Evolutionary conservation across 2,113 vertebrate genomes (phyloP), one percentile per base, ranked within the genome.

Genomic region (Holacanthus passer): DNA sequence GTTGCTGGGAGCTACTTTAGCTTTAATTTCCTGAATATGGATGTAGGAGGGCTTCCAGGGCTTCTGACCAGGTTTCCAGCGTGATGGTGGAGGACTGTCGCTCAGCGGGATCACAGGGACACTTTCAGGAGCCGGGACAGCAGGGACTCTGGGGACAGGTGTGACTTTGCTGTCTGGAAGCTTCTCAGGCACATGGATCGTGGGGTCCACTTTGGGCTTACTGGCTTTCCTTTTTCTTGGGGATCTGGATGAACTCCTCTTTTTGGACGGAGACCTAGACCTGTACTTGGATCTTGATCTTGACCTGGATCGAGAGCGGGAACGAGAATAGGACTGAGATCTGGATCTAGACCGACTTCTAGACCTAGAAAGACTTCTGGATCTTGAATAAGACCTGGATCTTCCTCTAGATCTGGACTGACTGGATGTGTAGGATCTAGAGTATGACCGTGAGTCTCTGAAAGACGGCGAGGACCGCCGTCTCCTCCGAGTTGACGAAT

Each of bases 21-120:
- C 93, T 91, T 97, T 98, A 85, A 97, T 96, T 69, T 98, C 97
- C 90, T 97, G 97, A 82, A 97, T 95, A 10, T 97, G 94, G 66
- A 99, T 95, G 0, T 99, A 99, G 0, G 98, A 99, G 0, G 98
- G 97, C 63, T 99, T 99, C 98, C 98, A 99, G 0, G 98, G 98
- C 81, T 99, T 99, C 76, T 99, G 98, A 4, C 96, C 98, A 12
- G 98, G 98, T 83, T 99, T 99, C 98, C 98, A 99, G 58, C 98
- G 94, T 0, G 98, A 99, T n/a, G 98, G 98, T 0, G 98, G 98
- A 1, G 98, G 98, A 14, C 98, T 99, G 60, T 99, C 98, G 43
- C 98, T 99, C 64, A 99, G 69, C 0, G 98, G 97, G 71, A 99
- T 96, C 9, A 97, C 96, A 7, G 97, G 95, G 63, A 96, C 94